phyloP scores from a whole-genome alignment of 92 coral and sea anemone species.

The Palythoa grandiflora region DNA sequence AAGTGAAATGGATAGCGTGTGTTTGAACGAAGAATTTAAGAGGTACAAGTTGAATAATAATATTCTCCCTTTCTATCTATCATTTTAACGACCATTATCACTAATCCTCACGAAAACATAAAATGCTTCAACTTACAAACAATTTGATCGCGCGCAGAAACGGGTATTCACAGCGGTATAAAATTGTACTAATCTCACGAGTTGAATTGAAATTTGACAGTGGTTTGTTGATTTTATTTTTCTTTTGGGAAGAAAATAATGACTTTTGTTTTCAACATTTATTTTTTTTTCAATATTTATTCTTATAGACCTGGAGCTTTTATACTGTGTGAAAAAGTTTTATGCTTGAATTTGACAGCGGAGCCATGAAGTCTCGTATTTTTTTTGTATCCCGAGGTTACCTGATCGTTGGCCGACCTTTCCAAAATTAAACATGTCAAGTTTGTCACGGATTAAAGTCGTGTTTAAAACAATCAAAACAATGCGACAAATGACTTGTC shows the following conservation, averaged over 20 bases:
- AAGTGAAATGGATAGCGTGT: conserved; percentile 44
- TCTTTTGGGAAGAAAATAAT: not conserved
- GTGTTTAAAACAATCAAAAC: not conserved
- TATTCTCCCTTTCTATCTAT: not conserved
- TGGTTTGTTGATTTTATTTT: not conserved
- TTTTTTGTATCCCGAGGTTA: not conserved
- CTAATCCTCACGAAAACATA: not conserved
- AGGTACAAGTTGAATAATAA: conserved; percentile 6
- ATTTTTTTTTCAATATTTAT: not conserved
- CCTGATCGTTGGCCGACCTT: not conserved
- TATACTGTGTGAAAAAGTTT: not conserved
- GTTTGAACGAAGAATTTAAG: conserved; percentile 7
- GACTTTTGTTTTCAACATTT: not conserved
- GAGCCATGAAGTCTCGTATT: conserved; percentile 26
- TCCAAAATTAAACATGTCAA: conserved; percentile 37
- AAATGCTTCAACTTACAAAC: conserved; percentile 8
- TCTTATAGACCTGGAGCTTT: not conserved
- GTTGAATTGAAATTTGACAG: not conserved
- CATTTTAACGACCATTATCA: not conserved
- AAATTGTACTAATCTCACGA: not conserved
- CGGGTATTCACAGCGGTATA: not conserved
- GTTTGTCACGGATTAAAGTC: not conserved
- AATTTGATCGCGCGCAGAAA: not conserved
- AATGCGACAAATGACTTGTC: not conserved
- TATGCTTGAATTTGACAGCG: conserved; percentile 10